phyloP scores from a whole-genome alignment of 2,113 vertebrate genomes.

The Scatophagus argus region DNA sequence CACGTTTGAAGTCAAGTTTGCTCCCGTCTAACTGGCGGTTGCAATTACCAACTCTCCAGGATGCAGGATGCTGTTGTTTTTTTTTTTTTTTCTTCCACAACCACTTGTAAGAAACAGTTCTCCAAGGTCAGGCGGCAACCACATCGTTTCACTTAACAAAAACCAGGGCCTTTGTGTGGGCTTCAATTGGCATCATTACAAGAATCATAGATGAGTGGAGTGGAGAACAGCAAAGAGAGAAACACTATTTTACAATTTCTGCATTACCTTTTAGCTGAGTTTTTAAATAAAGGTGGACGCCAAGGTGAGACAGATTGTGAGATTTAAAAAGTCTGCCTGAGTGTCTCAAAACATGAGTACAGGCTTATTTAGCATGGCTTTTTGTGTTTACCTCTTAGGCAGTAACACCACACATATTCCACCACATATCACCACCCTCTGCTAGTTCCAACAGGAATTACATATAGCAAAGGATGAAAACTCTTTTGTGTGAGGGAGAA shows the following conservation, averaged over 20 bases:
- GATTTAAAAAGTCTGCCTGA: background rate
- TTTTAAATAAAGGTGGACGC: background rate
- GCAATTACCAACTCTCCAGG: conserved; percentile 67
- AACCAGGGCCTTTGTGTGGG: conserved; percentile 31
- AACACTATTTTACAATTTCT: conserved; percentile 20
- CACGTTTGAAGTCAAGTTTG: conserved; percentile 62
- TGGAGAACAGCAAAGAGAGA: conserved; percentile 3
- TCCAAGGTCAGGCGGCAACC: conserved; percentile 40
- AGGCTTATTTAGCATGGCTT: background rate
- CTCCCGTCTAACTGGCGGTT: conserved; percentile 57
- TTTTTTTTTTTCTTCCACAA: conserved; percentile 47
- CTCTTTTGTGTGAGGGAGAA: background rate
- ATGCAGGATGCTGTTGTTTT: conserved; percentile 69
- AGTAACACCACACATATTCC: conserved; percentile 10
- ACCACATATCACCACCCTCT: background rate
- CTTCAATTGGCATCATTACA: conserved; percentile 53
- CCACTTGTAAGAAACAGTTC: conserved; percentile 51
- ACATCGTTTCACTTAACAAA: conserved; percentile 32
- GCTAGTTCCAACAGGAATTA: background rate
- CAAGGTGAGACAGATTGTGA: background rate
- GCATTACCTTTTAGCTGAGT: background rate
- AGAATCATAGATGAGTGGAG: conserved; percentile 51
- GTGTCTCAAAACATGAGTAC: conserved; percentile 16
- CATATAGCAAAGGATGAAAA: background rate
- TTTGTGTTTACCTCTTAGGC: background rate